Base-by-base conservation (phyloP, 2,113 vertebrate species). In the Callaeas wilsoni region DNA sequence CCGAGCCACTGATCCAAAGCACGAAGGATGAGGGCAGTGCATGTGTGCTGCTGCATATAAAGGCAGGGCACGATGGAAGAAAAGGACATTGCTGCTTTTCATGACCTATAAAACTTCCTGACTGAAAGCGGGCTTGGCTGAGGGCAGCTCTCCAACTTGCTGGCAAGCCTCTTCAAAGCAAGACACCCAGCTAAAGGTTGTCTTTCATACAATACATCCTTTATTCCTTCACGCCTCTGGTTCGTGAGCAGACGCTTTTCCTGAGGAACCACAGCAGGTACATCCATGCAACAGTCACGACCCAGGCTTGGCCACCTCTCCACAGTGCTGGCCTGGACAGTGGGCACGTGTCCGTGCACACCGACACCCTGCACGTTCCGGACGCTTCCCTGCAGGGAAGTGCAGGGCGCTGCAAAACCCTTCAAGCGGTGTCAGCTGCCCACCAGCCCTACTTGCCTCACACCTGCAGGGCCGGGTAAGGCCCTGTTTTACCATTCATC, bases 141-240 rank as follows among this genome's bases (percentile, higher is more conserved):
- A 91, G 53, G 87, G 84, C 91, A 96, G 53, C 74, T 64, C 91
- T 96, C 84, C 87, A 93, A 55, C 67, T 76, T 55, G 62, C 2
- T 92, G 87, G 81, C 87, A 96, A 96, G 84, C 16, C 55, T 84
- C 81, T 96, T 95, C 87, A 91, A 90, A 96, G 91, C 41, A 32
- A 93, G 74, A 59, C 74, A 69, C 29, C 50, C 47, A 83, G 89
- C 67, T 87, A 76, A 83, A 60, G 29, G 65, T 41, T 85, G 74
- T 49, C 84, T 77, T 62, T 76, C 85, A 50, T 6, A 95, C 83
- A 96, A 74, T 55, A 39, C 29, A 30, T 30, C 55, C 85, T 59
- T 90, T 94, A 83, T 90, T 93, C 68, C 85, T 79, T 93, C 55
- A 20, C 0, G 3, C 29, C 75, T 65, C 74, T 37, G 13, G 46